A percentile compares a stretch with the other conserved stretches of the same genome.
Conservation (phyloP, 2,113 vertebrate species). For the Microcebus ravelobensis region DNA sequence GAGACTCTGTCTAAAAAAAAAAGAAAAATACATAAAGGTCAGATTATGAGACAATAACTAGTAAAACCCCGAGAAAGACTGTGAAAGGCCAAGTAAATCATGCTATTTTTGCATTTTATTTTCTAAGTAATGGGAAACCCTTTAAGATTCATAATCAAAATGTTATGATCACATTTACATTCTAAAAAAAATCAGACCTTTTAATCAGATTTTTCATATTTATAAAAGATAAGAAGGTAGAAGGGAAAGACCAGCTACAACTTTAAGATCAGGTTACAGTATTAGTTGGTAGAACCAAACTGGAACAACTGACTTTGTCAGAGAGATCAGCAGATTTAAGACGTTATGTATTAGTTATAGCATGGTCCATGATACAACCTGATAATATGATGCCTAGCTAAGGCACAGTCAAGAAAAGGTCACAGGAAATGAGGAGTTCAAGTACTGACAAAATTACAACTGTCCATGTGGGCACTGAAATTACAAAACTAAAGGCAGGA, state of each 20-base stretch:
- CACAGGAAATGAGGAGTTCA: background rate
- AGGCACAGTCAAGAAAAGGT: background rate
- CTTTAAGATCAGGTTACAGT: background rate
- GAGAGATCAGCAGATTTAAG: background rate
- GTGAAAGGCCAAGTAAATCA: background rate
- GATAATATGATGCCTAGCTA: background rate
- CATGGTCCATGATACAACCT: background rate
- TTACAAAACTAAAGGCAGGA: background rate
- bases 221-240: background rate
- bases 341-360: background rate
- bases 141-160: slow-evolving; percentile 11
- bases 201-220: too few relatives aligned
- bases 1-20: too few relatives aligned
- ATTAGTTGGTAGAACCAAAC: background rate
- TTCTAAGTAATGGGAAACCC: background rate
- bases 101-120: background rate
- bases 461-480: background rate
- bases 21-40: slow-evolving; percentile 28
- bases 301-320: background rate
- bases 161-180: background rate
- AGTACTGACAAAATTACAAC: background rate
- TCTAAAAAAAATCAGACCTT: background rate
- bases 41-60: background rate
- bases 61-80: background rate
- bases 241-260: slow-evolving; percentile 17